Conservation (phyloP, 2,888 invertebrate genomes). For the Diadromus collaris region DNA sequence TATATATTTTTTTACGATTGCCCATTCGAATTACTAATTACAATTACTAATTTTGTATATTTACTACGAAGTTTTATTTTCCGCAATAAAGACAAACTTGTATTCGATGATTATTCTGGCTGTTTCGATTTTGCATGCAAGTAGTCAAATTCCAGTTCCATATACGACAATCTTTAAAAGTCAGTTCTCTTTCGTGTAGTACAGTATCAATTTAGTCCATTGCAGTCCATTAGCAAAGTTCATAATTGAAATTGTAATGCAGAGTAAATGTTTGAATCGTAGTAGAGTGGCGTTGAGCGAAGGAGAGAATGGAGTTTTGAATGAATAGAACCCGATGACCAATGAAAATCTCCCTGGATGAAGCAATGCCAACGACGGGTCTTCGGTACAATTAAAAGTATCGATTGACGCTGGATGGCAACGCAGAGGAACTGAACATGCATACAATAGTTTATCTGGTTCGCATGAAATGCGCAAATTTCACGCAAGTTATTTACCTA, state of each 20-base stretch:
- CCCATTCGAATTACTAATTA: not conserved
- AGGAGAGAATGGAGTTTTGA: not conserved
- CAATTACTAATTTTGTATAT: conserved; percentile 1
- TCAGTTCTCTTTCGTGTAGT: not conserved
- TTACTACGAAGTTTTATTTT: not conserved
- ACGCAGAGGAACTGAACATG: conserved; percentile 46
- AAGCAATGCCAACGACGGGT: not conserved
- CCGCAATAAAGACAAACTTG: not conserved
- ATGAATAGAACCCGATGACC: not conserved
- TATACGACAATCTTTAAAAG: not conserved
- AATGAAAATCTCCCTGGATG: not conserved
- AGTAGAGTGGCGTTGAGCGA: not conserved
- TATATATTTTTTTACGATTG: too few species aligned
- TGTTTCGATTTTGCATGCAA: not conserved
- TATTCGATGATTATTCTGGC: not conserved
- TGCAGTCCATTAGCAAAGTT: not conserved
- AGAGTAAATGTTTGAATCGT: not conserved
- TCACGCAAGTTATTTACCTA: not conserved
- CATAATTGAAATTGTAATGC: not conserved
- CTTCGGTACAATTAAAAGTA: conserved; percentile 25
- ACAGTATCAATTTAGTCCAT: not conserved
- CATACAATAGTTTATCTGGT: conserved; percentile 56
- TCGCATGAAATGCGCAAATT: conserved; percentile 8
- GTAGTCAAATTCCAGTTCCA: not conserved
- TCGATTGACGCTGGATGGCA: conserved; percentile 59